phyloP scores from a whole-genome alignment of 2,113 vertebrate genomes.

The Tupaia tana region DNA sequence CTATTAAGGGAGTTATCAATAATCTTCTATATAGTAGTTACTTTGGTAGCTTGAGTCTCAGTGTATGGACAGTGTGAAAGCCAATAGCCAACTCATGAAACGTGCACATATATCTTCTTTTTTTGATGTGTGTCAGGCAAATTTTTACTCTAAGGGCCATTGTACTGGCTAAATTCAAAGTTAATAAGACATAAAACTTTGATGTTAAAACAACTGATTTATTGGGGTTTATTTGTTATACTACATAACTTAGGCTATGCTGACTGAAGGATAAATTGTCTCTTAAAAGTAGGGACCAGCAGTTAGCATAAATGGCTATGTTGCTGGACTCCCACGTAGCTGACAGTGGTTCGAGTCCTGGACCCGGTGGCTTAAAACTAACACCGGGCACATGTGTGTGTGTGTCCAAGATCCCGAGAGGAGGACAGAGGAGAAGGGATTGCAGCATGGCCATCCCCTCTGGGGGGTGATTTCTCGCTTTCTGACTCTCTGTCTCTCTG shows the following conservation, averaged over 20 bases:
- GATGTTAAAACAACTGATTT: background rate
- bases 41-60: background rate
- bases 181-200: background rate
- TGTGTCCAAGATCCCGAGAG: no score
- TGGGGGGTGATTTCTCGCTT: no score
- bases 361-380: no score
- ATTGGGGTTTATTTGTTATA: background rate
- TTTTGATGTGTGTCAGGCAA: background rate
- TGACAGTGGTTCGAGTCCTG: no score
- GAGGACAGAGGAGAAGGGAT: no score
- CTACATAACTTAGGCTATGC: background rate
- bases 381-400: no score
- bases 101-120: background rate
- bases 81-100: rapidly evolving
- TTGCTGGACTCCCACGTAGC: no score
- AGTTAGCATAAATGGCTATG: no score
- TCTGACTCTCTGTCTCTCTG: no score
- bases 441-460: no score
- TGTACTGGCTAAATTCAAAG: background rate
- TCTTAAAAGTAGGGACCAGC: background rate
- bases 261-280: background rate
- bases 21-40: background rate
- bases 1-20: background rate
- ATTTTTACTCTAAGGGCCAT: background rate
- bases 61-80: background rate